Percentiles rank a stretch among this genome's conserved stretches.
These are phyloP conservation scores for Enteromius paludinosus DNA, from an alignment of 2,797 vertebrate species.

Conservation along the genomic window DNA sequence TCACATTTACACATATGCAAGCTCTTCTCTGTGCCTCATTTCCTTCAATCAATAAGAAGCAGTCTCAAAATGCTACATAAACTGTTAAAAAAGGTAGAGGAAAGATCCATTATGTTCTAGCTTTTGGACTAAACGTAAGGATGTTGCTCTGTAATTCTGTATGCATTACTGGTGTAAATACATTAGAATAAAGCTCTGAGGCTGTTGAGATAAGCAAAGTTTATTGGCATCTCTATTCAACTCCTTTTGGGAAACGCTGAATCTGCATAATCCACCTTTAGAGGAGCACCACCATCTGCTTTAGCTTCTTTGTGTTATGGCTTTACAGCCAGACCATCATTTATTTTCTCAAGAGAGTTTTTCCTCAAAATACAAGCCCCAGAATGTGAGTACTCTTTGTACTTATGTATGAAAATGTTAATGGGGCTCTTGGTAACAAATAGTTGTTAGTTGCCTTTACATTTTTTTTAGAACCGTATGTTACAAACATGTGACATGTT, in stretches of 20 bases:
- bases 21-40: constrained; percentile 31
- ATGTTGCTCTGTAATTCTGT: constrained; percentile 3
- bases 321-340: not conserved
- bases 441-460: too few relatives aligned
- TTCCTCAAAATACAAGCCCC: not conserved
- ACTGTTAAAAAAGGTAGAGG: not conserved
- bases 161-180: constrained; percentile 2
- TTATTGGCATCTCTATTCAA: constrained; percentile 48
- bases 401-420: not conserved
- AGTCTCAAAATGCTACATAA: not conserved
- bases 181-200: constrained; percentile 18
- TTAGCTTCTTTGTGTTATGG: not conserved
- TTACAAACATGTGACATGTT: too few relatives aligned
- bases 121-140: not conserved
- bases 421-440: not conserved
- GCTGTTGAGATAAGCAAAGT: constrained; percentile 31
- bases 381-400: not conserved
- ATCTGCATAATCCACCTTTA: constrained; percentile 44
- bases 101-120: constrained; percentile 3
- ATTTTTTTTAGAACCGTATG: not conserved
- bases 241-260: constrained; percentile 29
- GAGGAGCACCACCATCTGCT: not conserved
- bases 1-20: constrained; percentile 16
- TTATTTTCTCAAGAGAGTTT: constrained; percentile 9
- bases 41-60: constrained; percentile 35